These are phyloP conservation scores for Cotesia typhae DNA, from an alignment of 1,140 invertebrate genomes.

Conservation along the genomic window DNA sequence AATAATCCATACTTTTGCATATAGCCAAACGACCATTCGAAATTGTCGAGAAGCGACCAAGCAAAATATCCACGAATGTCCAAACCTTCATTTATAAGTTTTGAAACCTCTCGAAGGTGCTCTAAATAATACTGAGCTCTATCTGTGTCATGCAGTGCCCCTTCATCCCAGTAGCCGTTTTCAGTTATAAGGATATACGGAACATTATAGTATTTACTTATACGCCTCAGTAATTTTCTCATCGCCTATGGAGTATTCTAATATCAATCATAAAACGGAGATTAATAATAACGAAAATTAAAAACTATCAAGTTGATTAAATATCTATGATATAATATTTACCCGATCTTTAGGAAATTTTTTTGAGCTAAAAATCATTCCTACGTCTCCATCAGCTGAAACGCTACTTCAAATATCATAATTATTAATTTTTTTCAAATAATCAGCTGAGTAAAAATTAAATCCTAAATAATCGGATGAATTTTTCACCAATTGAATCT, in stretches of 20 bases:
- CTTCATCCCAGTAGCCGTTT: slow-evolving; percentile 68
- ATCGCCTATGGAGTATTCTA: slow-evolving; percentile 55
- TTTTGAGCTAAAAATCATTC: not conserved
- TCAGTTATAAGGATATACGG: slow-evolving; percentile 66
- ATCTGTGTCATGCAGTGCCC: slow-evolving; percentile 64
- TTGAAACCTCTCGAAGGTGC: slow-evolving; percentile 52
- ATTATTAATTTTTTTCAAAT: not conserved
- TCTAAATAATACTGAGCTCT: slow-evolving; percentile 60
- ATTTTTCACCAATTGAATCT: slow-evolving; percentile 60
- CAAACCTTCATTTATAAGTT: slow-evolving; percentile 61
- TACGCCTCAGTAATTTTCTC: slow-evolving; percentile 58
- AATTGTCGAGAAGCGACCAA: slow-evolving; percentile 83
- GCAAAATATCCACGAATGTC: slow-evolving; percentile 72
- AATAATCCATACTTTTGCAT: slow-evolving; percentile 58
- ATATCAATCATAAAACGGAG: too few relatives aligned
- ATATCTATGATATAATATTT: too few relatives aligned
- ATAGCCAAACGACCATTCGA: slow-evolving; percentile 77
- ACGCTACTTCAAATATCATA: not conserved
- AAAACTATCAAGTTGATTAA: too few relatives aligned
- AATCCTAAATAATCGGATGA: slow-evolving; percentile 60
- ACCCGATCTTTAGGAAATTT: too few relatives aligned
- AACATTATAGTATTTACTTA: slow-evolving; percentile 57
- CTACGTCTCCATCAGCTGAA: slow-evolving; percentile 26
- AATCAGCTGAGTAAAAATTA: slow-evolving; percentile 55
- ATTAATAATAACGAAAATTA: slow-evolving; percentile 41